Base-by-base conservation (phyloP, 2,888 invertebrate species). In the Andrena flavipes region DNA sequence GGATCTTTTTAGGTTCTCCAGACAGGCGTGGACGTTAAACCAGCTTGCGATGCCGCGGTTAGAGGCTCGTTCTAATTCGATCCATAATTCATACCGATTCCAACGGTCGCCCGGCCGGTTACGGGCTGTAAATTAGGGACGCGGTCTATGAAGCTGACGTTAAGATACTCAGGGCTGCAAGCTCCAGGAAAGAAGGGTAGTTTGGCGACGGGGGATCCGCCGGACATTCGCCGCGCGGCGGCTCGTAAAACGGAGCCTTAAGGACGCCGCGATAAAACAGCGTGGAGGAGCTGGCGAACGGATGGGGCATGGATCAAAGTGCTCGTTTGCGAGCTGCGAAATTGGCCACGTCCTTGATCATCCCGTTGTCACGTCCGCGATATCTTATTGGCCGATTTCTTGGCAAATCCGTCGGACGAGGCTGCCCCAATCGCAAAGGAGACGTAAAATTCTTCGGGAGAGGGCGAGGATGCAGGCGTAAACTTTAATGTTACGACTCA, bases 41-140 rank as follows among this genome's bases (percentile, higher is more conserved):
- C 60, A 8, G 8, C 68, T 74, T 75, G 71, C 64, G 42, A 59
- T 8, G 62, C 10, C 49, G 13, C 49, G n/a, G 23, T 42, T 51
- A 51, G 42, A 33, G 26, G 35, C 42, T 2, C 48, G 33, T 62
- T 68, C 79, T 91, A 90, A 91, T 91, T 90, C 85, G 85, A 89
- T 90, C 87, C 89, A 90, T 91, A 90, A 91, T 90, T 91, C 90
- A 91, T 87, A 88, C 74, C 87, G 85, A 89, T 88, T 89, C 89
- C 90, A 87, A 42, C 82, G 54, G 65, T 54, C 59, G 54, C 59
- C 20, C 56, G 48, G 48, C 54, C 16, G 49, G 76, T 77, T 76
- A 67, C 74, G 76, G 85, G 78, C 86, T 82, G 87, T 89, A 90
- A 90, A 91, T 91, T 90, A 89, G 71, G 80, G 62, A 75, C 80